phyloP scores from a whole-genome alignment of 1,140 invertebrate genomes.

The Metopolophium dirhodum region DNA sequence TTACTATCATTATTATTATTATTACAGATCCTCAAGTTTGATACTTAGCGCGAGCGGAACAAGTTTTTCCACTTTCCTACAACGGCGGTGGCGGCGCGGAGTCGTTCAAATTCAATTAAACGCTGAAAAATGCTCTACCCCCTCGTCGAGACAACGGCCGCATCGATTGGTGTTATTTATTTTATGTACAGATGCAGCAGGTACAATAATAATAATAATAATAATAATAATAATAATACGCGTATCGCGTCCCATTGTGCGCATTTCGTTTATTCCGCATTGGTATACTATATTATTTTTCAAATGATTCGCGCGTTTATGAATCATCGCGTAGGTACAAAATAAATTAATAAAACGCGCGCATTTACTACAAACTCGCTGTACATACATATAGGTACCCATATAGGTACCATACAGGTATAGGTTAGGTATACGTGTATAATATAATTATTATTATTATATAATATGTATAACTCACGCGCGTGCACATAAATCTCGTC shows the following conservation, averaged over 20 bases:
- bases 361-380: background rate
- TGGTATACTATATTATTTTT: background rate
- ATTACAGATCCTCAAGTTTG: conserved; percentile 30
- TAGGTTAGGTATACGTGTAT: too few relatives aligned
- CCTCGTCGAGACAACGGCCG: background rate
- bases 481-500: conserved; percentile 36
- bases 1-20: background rate
- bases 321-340: background rate
- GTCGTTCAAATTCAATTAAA: conserved; percentile 44
- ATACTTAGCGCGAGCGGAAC: conserved; percentile 3
- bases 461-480: background rate
- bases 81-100: background rate
- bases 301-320: background rate
- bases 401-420: too few relatives aligned
- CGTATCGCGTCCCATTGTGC: background rate
- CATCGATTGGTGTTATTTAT: background rate
- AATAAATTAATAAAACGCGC: background rate
- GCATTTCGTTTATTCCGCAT: background rate
- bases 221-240: background rate
- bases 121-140: background rate
- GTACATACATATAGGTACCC: background rate
- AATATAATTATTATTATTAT: background rate
- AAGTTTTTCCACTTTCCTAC: conserved; percentile 39
- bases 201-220: too few relatives aligned
- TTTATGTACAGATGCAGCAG: background rate